Percentiles rank a stretch among this genome's conserved stretches.
These are phyloP conservation scores for Habropoda laboriosa DNA, from an alignment of 1,140 invertebrate species.

Conservation along the genomic window DNA sequence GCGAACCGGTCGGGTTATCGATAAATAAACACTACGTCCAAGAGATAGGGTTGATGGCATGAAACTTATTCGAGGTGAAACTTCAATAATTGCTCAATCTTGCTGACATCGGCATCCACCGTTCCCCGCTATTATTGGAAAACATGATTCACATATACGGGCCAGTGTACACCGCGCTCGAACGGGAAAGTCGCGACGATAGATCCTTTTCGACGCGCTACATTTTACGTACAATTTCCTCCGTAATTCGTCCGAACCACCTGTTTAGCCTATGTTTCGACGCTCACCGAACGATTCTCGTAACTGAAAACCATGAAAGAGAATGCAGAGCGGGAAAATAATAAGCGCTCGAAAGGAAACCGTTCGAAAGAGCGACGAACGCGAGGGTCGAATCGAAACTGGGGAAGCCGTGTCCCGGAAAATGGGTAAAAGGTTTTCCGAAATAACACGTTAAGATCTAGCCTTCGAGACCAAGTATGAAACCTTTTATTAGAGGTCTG, in stretches of 20 bases:
- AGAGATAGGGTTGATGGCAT: constrained; percentile 70
- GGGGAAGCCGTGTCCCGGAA: constrained; percentile 17
- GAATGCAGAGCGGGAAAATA: not conserved
- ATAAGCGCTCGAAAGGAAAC: not conserved
- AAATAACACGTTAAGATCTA: constrained; percentile 1
- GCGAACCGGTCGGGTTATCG: constrained; percentile 59
- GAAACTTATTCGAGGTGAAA: constrained; percentile 73
- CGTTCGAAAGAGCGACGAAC: not conserved
- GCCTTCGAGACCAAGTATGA: not conserved
- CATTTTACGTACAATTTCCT: no score
- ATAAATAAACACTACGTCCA: constrained; percentile 53
- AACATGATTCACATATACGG: constrained; percentile 32
- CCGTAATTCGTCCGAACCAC: no score
- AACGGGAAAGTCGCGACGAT: not conserved
- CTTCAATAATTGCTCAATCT: constrained; percentile 78
- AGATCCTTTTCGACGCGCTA: no score
- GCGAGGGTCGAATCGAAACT: constrained; percentile 26
- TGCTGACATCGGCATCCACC: constrained; percentile 68
- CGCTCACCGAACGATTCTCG: not conserved
- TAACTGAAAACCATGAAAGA: not conserved
- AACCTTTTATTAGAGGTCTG: not conserved
- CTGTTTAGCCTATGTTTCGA: not conserved
- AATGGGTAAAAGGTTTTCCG: constrained; percentile 26
- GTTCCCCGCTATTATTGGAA: constrained; percentile 51
- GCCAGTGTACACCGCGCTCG: not conserved